Conservation (phyloP, 2,797 vertebrate genomes). For the Limnodromus scolopaceus region DNA sequence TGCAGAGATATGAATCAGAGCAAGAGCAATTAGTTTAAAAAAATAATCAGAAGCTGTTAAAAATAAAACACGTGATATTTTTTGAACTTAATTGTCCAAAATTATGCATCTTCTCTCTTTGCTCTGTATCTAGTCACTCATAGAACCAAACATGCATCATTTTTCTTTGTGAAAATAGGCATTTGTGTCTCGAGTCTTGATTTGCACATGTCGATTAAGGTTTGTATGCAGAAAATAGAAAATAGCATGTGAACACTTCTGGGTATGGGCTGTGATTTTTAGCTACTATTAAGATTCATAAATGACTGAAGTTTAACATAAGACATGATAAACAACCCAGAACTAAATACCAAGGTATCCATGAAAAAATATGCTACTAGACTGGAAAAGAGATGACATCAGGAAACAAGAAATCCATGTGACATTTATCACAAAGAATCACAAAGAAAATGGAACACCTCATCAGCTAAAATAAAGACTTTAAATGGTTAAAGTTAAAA, state of each 20-base stretch:
- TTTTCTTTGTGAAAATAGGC: constrained; percentile 30
- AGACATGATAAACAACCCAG: neutral
- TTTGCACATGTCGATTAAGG: neutral
- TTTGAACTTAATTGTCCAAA: constrained; percentile 29
- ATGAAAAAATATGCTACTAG: neutral
- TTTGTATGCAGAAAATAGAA: neutral
- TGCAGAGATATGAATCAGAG: constrained; percentile 34
- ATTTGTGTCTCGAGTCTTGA: constrained; percentile 22
- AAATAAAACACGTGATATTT: constrained; percentile 39
- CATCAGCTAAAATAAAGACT: neutral
- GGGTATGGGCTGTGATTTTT: neutral
- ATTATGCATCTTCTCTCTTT: constrained; percentile 10
- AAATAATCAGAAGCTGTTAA: constrained; percentile 19
- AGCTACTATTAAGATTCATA: neutral
- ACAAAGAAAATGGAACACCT: neutral
- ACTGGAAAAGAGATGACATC: neutral
- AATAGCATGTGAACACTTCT: neutral
- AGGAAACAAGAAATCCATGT: neutral
- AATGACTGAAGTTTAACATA: neutral
- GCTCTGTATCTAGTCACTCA: constrained; percentile 2
- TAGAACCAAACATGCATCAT: neutral
- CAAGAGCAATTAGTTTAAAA: constrained; percentile 20
- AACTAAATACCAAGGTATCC: neutral
- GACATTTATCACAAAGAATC: neutral
- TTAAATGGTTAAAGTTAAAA: neutral